Base-by-base conservation (phyloP, 2,797 vertebrate species). In the Esox lucius region DNA sequence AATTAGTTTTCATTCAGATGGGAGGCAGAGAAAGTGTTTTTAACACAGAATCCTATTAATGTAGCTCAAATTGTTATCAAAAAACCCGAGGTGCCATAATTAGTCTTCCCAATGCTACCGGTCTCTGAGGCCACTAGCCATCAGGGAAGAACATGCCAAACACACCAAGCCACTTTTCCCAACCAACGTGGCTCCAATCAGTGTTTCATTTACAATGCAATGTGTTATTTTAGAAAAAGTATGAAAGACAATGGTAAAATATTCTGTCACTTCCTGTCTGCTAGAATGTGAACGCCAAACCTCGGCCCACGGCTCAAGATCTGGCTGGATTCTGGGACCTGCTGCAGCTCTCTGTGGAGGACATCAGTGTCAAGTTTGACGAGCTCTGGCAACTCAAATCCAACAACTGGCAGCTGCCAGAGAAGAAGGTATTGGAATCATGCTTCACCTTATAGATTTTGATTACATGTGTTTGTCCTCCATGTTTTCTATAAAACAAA, bases 321-420 rank as follows among this genome's bases (percentile, higher is more conserved):
- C 94, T 99, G 22, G 98, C 97, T 16, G 98, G 98, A 67, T 99
- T 99, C 93, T 99, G 98, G 98, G 98, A 99, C 91, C 95, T 99
- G 82, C 95, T 99, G 15, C 98, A 99, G 86, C 94, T 99, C 86
- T 96, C 98, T 49, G 98, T 99, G 75, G 98, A 98, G 91, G 97
- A 99, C 92, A 98, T 99, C 93, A 99, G 97, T 91, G 95, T 98
- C 95, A 99, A 99, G 93, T 99, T 99, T 82, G 97, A 99, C 16
- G 97, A 99, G 88, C 95, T 99, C 76, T 98, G 98, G 91, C 98
- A 99, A 82, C 95, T 99, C 80, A 99, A 98, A 89, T 93, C 96
- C 68, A 99, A 97, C 79, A 96, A 96, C 92, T 99, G 98, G 98
- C 95, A 96, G 73, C 80, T 98, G 84, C 95, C 94, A 78, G 90